Evolutionary conservation across 1,140 invertebrate species (phyloP), one percentile per base, ranked within the genome.

Genomic region (Panagrolaimus sp.): DNA sequence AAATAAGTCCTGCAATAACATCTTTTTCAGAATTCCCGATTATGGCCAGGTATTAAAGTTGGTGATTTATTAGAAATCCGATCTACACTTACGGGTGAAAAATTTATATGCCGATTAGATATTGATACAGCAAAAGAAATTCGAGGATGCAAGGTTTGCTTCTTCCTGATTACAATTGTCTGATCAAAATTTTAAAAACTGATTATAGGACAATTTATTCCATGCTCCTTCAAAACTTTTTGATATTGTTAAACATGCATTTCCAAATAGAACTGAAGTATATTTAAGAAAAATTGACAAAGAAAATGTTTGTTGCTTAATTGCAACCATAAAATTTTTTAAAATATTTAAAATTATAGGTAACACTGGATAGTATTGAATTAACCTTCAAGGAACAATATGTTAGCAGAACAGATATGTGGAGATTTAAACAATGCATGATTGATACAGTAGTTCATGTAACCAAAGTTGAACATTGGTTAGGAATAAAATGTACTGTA

Each of bases 341-440:
- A 38, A 38, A 2, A 38, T 7, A 38, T 51, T 70, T 75, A n/a
- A n/a, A n/a, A n/a, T n/a, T n/a, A n/a, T 20, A 81, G 78, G 92
- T 97, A n/a, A 88, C 91, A 5, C 84, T 98, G 38, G 94, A 98
- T 85, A 92, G 93, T 8, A 89, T 98, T 51, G 96, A 98, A 84
- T 84, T 99, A 3, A 93, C 92, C 0, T 97, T 97, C 79, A 96
- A 94, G 84, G 96, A 98, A 83, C 93, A 96, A 83, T 98, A 98
- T 79, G 89, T 97, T 86, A 93, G 93, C 11, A 87, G 96, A 68
- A 94, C 93, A 20, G 96, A 98, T 86, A 98, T 98, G 94, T 98
- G 93, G 92, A 87, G 94, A 53, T 83, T 98, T 8, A 93, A 93
- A 84, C 93, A 91, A 76, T 89, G 89, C 85, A 85, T 98, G 85